Evolutionary conservation across 2,113 vertebrate genomes (phyloP), one percentile per base, ranked within the genome.

Genomic region (Terrapene triunguis): DNA sequence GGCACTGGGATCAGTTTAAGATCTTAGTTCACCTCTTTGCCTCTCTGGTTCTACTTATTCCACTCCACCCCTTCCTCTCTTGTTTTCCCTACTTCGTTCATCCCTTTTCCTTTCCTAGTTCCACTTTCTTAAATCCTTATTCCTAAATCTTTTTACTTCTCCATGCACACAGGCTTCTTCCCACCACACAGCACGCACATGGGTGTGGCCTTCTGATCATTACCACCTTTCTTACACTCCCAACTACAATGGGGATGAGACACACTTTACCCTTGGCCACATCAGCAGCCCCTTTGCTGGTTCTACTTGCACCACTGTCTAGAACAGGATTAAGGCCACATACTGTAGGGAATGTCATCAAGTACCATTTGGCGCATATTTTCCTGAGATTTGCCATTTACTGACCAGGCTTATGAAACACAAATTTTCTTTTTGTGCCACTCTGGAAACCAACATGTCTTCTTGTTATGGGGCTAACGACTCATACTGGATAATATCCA

Each of bases 331-430:
- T 44, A 25, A n/a, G 32, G 32, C 81, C 44, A 72, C 13, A 14
- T 5, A 9, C 9, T 35, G 29, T 50, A 13, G 29, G 16, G 78
- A 0, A 0, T 14, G 27, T 82, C 53, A 76, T 80, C 90, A 69
- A 29, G n/a, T 51, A 76, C 2, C 1, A 59, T 92, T 80, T 6
- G 12, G 6, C 21, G 27, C 44, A 78, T 78, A 78, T 47, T 29
- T 47, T 25, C 38, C 35, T 72, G 17, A 81, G 83, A 83, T 65
- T 44, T 88, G 32, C 48, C 38, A 80, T 89, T 91, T 62, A 53
- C 25, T 82, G 11, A 19, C 35, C 47, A 81, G 6, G 27, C 3
- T 12, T 25, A 87, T 53, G 80, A 80, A 87, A 95, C 8, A 82
- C 1, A 5, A 88, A 89, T 89, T 92, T 42, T 85, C 74, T 32